These are phyloP conservation scores for Onychostruthus taczanowskii DNA, from an alignment of 2,113 vertebrate species.

Conservation along the genomic window DNA sequence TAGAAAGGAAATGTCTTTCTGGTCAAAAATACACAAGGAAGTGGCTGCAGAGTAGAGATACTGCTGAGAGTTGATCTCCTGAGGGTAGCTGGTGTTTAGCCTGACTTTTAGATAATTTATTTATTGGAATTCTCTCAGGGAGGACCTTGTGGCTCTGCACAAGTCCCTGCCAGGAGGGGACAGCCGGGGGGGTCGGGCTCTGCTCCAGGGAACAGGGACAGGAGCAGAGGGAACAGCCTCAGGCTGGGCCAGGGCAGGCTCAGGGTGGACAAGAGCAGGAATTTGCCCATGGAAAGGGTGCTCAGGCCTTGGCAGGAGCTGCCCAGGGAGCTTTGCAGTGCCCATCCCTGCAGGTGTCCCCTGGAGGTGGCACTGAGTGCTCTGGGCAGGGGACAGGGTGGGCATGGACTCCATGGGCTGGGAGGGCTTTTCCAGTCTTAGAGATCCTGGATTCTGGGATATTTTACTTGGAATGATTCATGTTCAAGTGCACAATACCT, in stretches of 20 bases:
- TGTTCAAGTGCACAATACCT: neutral
- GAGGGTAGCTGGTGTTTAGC: neutral
- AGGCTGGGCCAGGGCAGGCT: neutral
- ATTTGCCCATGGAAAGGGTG: neutral
- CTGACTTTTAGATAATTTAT: neutral
- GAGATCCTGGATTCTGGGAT: neutral
- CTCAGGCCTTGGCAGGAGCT: neutral
- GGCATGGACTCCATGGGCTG: rapidly evolving
- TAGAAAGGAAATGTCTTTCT: neutral
- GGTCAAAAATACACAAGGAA: neutral
- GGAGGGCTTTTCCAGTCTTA: neutral
- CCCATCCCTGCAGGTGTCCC: neutral
- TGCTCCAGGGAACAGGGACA: neutral
- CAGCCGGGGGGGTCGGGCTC: neutral
- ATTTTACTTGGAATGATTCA: neutral
- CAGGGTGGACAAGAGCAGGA: neutral
- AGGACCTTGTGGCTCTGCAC: neutral
- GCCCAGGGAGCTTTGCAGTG: neutral
- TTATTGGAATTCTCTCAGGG: neutral
- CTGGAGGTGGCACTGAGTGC: neutral
- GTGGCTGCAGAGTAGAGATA: neutral
- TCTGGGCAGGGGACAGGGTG: neutral
- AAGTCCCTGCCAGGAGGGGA: neutral
- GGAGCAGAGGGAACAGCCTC: neutral
- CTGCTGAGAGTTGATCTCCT: neutral